These are phyloP conservation scores for Liodrosophila aerea DNA, from an alignment of 2,888 invertebrate genomes.

Conservation along the genomic window DNA sequence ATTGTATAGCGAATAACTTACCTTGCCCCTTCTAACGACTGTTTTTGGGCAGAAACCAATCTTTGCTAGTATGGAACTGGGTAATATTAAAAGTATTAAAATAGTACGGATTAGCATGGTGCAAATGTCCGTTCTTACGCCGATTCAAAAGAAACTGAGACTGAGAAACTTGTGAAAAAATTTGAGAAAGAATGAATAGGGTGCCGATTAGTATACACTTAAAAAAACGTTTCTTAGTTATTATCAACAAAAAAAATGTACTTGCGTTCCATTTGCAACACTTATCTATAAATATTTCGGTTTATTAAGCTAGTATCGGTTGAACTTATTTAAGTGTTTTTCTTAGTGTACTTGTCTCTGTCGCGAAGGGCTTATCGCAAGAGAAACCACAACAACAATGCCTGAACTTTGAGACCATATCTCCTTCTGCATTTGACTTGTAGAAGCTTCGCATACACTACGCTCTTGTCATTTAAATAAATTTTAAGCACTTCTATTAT, in stretches of 20 bases:
- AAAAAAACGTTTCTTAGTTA: too few relatives aligned
- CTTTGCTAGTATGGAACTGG: conserved; percentile 15
- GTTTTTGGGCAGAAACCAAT: not conserved
- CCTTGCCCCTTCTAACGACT: not conserved
- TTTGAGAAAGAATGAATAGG: conserved; percentile 1
- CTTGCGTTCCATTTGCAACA: too few relatives aligned
- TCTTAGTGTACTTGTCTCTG: conserved; percentile 8
- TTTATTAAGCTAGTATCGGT: too few relatives aligned
- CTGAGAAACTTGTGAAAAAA: conserved; percentile 18
- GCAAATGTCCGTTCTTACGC: conserved; percentile 7
- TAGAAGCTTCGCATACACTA: too few relatives aligned
- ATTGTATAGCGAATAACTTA: not conserved
- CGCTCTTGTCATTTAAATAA: too few relatives aligned
- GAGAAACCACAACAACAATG: conserved; percentile 22
- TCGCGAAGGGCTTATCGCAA: conserved; percentile 25
- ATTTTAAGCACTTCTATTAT: too few relatives aligned
- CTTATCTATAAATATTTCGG: too few relatives aligned
- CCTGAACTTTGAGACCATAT: conserved; percentile 29
- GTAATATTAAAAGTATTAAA: conserved; percentile 33
- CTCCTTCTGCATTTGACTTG: conserved; percentile 1
- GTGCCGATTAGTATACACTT: not conserved
- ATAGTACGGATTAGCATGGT: conserved; percentile 37
- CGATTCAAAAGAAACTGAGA: conserved; percentile 20
- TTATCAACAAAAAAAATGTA: too few relatives aligned
- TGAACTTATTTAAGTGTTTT: too few relatives aligned